These are phyloP conservation scores for Rhagoletis zephyria DNA, from an alignment of 1,140 invertebrate species.

Conservation along the genomic window DNA sequence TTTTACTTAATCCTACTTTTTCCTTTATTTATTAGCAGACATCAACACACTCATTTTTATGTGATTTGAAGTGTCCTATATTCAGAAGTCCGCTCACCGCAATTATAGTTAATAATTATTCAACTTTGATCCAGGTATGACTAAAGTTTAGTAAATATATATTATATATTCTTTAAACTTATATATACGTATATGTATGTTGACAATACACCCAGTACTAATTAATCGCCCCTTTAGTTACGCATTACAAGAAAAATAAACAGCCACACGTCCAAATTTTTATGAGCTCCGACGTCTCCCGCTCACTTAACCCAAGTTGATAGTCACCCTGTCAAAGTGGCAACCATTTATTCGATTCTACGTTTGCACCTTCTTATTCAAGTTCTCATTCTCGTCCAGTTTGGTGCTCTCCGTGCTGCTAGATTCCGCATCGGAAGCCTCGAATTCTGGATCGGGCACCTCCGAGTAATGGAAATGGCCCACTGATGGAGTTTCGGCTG, in stretches of 20 bases:
- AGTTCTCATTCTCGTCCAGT: slow-evolving; percentile 69
- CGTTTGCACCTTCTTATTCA: slow-evolving; percentile 54
- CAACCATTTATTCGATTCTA: slow-evolving; percentile 7
- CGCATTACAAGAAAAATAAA: slow-evolving; percentile 23
- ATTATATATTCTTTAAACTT: background rate
- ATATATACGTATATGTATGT: background rate
- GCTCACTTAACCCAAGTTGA: background rate
- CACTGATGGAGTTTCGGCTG: slow-evolving; percentile 56
- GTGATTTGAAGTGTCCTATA: background rate
- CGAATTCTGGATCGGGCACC: slow-evolving; percentile 66
- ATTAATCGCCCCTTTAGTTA: background rate
- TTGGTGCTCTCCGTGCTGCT: slow-evolving; percentile 71
- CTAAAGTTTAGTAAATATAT: background rate
- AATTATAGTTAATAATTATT: background rate
- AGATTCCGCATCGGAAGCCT: slow-evolving; percentile 69
- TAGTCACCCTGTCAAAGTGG: background rate
- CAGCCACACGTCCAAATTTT: slow-evolving; percentile 48
- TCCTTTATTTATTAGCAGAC: too few relatives aligned
- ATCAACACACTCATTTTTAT: background rate
- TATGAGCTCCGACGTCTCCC: slow-evolving; percentile 30
- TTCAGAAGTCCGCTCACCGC: background rate
- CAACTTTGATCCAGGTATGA: background rate
- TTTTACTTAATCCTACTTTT: background rate
- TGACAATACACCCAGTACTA: slow-evolving; percentile 4
- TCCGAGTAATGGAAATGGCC: slow-evolving; percentile 65